phyloP scores from a whole-genome alignment of 2,888 invertebrate species.

The Listrodromus nycthemerus region DNA sequence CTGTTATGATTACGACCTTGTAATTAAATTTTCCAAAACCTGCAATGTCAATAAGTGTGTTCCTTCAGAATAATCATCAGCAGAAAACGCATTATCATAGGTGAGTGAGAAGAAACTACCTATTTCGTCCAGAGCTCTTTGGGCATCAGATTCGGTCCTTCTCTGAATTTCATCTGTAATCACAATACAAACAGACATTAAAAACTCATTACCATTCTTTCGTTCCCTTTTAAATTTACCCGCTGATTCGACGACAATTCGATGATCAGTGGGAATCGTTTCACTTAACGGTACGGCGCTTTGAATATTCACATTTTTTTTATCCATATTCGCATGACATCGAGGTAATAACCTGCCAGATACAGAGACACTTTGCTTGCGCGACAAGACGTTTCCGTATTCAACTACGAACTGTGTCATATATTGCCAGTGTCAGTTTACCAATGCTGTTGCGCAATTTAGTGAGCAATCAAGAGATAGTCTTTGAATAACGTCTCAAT shows the following conservation, averaged over 20 bases:
- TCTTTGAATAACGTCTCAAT: conserved; percentile 2
- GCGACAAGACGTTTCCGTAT: conserved; percentile 1
- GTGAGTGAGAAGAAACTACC: not conserved
- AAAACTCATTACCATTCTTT: not conserved
- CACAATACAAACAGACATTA: not conserved
- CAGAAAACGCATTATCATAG: not conserved
- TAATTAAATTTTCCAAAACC: conserved; percentile 94
- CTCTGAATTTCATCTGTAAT: conserved; percentile 4
- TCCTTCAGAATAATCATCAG: not conserved
- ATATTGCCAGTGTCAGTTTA: not conserved
- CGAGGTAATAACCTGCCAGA: not conserved
- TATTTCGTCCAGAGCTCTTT: conserved; percentile 9
- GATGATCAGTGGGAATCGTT: not conserved
- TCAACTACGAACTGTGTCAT: not conserved
- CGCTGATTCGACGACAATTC: not conserved
- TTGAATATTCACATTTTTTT: not conserved
- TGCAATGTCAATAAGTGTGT: conserved; percentile 76
- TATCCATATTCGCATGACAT: not conserved
- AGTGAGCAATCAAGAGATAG: not conserved
- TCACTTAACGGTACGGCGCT: not conserved
- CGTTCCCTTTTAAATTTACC: not conserved
- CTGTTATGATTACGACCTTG: conserved; percentile 90
- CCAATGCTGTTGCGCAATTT: not conserved
- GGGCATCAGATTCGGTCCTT: not conserved
- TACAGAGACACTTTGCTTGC: not conserved